Evolutionary conservation across 2,797 vertebrate species (phyloP), one percentile per base, ranked within the genome.

Genomic region (Borostomias antarcticus): DNA sequence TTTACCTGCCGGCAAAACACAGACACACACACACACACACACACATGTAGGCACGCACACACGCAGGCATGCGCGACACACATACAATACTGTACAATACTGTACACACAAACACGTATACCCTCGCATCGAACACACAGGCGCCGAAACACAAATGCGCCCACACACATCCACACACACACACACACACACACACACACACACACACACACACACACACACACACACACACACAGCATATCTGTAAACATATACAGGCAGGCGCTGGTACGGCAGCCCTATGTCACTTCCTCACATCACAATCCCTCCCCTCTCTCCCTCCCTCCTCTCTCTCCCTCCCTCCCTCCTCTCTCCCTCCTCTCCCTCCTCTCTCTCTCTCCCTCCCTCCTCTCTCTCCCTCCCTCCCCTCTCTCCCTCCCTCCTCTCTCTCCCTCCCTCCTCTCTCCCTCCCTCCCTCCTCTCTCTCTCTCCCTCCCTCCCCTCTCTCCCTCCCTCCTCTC

Each of bases 201-300:
- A 26, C 30, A 37, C 47, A 71, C 66, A 65, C 35, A 72, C 19
- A 80, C 81, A 80, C 86, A 88, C 83, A 76, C 86, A 82, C 85
- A 83, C 82, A 87, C 83, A 86, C 76, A 75, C n/a, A 21, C 10
- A 19, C 32, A 54, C 62, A 26, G 78, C 86, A 80, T 84, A 60
- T 59, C 33, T 59, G 19, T 28, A 28, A 60, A 58, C 56, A 58
- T 58, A 58, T 35, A 58, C 51, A 54, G 13, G 53, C 43, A 56
- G 68, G 71, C 63, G 33, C 73, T 63, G 76, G 78, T 64, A 72
- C 86, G 82, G 85, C 85, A 84, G 66, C 76, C 56, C 62, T n/a
- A 76, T 63, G 77, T 82, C 84, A 85, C 83, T 78, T 84, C 78
- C 76, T 82, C 82, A 76, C 77, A 63, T 79, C 73, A 76, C 72